A percentile compares a stretch with the other conserved stretches of the same genome.
Evolutionary conservation across 2,888 invertebrate genomes (phyloP).

Genomic region (Orthosia incerta): DNA sequence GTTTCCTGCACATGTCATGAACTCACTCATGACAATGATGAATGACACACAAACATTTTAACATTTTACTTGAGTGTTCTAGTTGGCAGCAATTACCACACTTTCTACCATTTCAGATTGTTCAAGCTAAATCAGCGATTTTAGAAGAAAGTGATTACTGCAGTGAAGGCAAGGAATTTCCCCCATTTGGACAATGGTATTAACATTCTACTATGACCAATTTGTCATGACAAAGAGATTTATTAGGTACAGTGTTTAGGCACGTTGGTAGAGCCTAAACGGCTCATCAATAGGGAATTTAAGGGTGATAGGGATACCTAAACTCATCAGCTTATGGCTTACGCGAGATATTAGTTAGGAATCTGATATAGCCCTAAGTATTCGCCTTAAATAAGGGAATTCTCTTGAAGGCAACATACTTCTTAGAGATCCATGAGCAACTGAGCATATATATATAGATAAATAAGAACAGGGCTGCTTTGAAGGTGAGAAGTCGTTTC

Average conservation of each 20-base stretch:
- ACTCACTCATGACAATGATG: not conserved
- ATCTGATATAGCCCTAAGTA: not conserved
- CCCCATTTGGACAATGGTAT: conserved; percentile 1
- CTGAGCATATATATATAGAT: not conserved
- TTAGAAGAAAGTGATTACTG: conserved; percentile 35
- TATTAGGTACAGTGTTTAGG: too few relatives aligned
- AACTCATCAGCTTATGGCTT: not conserved
- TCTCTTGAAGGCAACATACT: not conserved
- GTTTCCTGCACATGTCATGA: conserved; percentile 13
- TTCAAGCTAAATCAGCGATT: conserved; percentile 50
- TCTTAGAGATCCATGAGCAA: not conserved
- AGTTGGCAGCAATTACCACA: conserved; percentile 46
- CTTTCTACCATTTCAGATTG: conserved; percentile 55
- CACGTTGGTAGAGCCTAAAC: too few relatives aligned
- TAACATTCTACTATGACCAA: conserved; percentile 1
- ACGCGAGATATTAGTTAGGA: not conserved
- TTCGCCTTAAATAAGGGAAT: too few relatives aligned
- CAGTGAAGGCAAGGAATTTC: not conserved
- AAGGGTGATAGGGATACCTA: not conserved
- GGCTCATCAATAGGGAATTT: not conserved
- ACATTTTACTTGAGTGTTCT: conserved; percentile 31
- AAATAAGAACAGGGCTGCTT: not conserved
- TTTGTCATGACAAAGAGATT: not conserved
- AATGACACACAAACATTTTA: conserved; percentile 42
- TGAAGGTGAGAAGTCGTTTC: conserved; percentile 7